Evolutionary conservation across 2,888 invertebrate genomes (phyloP), one percentile per base, ranked within the genome.

Genomic region (Syrphus vitripennis): DNA sequence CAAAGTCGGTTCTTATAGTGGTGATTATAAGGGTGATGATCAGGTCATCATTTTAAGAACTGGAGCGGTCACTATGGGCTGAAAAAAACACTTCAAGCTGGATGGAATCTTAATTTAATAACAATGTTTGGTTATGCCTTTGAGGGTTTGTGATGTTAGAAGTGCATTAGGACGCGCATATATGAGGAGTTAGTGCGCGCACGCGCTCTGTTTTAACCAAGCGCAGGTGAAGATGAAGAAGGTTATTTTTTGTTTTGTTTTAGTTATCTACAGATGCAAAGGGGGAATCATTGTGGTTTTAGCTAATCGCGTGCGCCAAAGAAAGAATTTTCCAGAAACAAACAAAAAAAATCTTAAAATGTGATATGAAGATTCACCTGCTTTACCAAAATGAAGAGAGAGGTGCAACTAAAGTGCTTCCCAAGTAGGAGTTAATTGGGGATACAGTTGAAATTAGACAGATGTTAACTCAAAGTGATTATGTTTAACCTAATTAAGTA

Each of bases 61-160:
- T 86, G 72, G 84, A 86, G 72, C 84, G 67, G 40, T 77, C 74
- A 65, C 45, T 83, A 83, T 84, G 80, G 84, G 37, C 63, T 21
- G 19, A 63, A 81, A 63, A 81, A 71, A 82, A 61, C 26, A 37
- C 45, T 48, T n/a, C 50, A 37, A 63, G 57, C 72, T 70, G 86
- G n/a, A 78, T 82, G 86, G 86, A 86, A 82, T 86, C 57, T 78
- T 82, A 86, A 86, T 78, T 86, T 86, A 82, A 86, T 86, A 86
- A 86, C 86, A 65, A 82, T 86, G 86, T 86, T 86, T 86, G 86
- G 63, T 65, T 86, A 78, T 63, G 82, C 70, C 86, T 72, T 57
- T n/a, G 42, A 72, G 77, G 79, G 61, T 55, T 63, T 7, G 16
- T 7, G 6, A 10, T 21, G 21, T 78, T 70, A 50, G 69, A 69